Base-by-base conservation (phyloP, 2,888 invertebrate genomes). In the Aromia moschata region DNA sequence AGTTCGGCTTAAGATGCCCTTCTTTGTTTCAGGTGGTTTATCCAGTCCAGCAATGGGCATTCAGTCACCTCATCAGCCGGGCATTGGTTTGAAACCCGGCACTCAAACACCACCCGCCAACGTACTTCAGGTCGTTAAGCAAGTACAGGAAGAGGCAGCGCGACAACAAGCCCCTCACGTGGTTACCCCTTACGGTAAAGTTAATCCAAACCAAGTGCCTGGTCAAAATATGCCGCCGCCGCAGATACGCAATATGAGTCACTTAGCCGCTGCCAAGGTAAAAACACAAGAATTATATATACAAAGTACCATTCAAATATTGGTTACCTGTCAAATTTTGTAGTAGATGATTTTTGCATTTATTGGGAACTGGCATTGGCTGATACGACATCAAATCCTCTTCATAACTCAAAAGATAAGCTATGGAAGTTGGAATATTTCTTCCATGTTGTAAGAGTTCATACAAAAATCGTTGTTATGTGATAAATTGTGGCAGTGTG, bases 111-210 rank as follows among this genome's bases (percentile, higher is more conserved):
- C 91, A 7, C 89, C 91, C 7, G 89, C 90, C 2, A 91, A 92
- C 77, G 94, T 94, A 47, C 86, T 94, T 71, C 93, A 94, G 81
- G 81, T 81, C 16, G 80, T 81, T 2, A 79, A 76, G 44, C 76
- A 88, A 82, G 91, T 96, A 2, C 95, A 96, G 79, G 95, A 94
- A 76, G 94, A 94, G 77, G 95, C 94, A 47, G 94, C 94, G 5
- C 84, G 94, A 40, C 94, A 96, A 77, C 93, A 93, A 78, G 91
- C 89, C 43, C 92, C 93, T 30, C 91, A 92, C 71, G 79, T 79
- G 7, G n/a, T n/a, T n/a, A n/a, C n/a, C n/a, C 84, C 85, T 47
- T 93, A 91, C 74, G 93, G 93, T 65, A 93, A 94, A 80, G 86
- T 86, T 4, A 84, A 84, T 53, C 89, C 90, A 31, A 81, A 79